Evolutionary conservation across 2,888 invertebrate species (phyloP).

Genomic region (Leptinotarsa peninsularis): DNA sequence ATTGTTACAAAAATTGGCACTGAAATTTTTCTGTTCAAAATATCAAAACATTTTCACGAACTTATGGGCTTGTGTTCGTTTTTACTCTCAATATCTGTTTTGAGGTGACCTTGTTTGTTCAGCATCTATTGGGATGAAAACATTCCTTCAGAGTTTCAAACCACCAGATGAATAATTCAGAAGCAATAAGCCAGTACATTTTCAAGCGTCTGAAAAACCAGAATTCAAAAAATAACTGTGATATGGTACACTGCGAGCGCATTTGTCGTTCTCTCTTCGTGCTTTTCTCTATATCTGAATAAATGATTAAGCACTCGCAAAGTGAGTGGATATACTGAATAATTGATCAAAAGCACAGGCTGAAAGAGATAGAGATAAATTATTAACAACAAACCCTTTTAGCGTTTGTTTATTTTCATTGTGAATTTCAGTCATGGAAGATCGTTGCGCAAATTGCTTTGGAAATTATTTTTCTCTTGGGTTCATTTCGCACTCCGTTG

Average conservation of each 20-base stretch:
- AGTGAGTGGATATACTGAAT: conserved; percentile 62
- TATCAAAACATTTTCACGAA: no score
- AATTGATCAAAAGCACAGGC: conserved; percentile 61
- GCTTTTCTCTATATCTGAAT: conserved; percentile 51
- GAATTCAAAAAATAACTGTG: conserved; percentile 14
- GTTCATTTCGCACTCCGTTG: background rate
- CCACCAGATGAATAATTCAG: background rate
- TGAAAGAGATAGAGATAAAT: conserved; percentile 58
- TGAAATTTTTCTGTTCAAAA: no score
- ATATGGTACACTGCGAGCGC: conserved; percentile 42
- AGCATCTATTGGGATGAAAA: no score
- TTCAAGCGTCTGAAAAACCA: background rate
- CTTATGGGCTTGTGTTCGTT: no score
- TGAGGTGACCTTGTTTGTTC: no score
- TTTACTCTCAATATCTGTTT: no score
- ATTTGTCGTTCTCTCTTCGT: conserved; percentile 43
- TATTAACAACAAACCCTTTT: conserved; percentile 62
- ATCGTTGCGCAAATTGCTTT: conserved; percentile 8
- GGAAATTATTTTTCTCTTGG: conserved; percentile 9
- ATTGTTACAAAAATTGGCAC: no score
- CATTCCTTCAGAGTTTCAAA: background rate
- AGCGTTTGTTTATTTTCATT: conserved; percentile 58
- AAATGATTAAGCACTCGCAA: conserved; percentile 58
- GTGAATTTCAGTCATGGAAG: background rate
- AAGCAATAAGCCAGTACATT: background rate